Evolutionary conservation across 2,888 invertebrate species (phyloP), one percentile per base, ranked within the genome.

Genomic region (Diplazon laetatorius): DNA sequence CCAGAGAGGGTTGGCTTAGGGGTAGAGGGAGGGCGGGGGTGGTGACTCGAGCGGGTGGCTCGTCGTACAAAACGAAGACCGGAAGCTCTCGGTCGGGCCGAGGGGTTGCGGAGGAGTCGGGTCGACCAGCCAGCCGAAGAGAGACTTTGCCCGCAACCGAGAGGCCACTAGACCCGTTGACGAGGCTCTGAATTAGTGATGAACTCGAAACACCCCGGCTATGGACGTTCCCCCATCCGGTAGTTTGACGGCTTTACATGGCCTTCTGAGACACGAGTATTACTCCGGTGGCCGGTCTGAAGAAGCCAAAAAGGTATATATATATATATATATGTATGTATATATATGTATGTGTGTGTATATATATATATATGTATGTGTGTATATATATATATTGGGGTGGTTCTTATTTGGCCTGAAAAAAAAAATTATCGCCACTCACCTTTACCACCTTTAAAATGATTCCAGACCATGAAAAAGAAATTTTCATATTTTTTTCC

Each of bases 181-280:
- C 83, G 85, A 86, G 85, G 74, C 80, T 82, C 83, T 88, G 86
- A 87, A 87, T 87, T 88, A 88, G 84, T 86, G 82, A 88, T 85
- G 84, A 85, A 82, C 70, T 65, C 77, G 73, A 75, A 74, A 78
- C 79, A 81, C 76, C 66, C n/a, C 44, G 22, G 68, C 22, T 76
- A 57, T 76, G 71, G 75, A 52, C 66, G 60, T n/a, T n/a, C n/a
- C 30, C 55, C 73, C 22, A 52, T 42, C 55, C 60, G 52, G 39
- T 75, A 44, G 78, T 68, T 75, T 57, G 48, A 78, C 65, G 62
- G 50, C 16, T 62, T 42, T 52, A 37, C 44, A 65, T 52, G 57
- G 68, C 22, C 62, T 80, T 44, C 37, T 16, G 59, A 69, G 72
- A 75, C 68, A 65, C 72, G 69, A 65, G 55, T 65, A 52, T 39